Evolutionary conservation across 2,797 vertebrate species (phyloP), one percentile per base, ranked within the genome.

Genomic region (Characodon lateralis): DNA sequence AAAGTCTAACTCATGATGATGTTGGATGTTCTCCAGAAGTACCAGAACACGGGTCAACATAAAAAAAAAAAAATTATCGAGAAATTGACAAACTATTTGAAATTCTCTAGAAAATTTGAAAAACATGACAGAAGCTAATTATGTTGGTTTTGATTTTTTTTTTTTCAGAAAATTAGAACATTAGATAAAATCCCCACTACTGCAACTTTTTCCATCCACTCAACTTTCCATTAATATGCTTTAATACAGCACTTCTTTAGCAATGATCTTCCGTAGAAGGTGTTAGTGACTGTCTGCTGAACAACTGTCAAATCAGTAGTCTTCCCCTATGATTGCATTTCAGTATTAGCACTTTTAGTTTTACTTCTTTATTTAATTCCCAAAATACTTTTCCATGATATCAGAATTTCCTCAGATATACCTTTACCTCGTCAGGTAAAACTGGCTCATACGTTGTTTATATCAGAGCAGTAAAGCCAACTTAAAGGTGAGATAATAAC

Each of bases 401-500:
- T 65, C 39, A 10, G 18, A 39, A 65, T 10, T 16, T 39, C 39
- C 39, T 65, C 18, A 39, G 61, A 20, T 22, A 18, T 22, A 39
- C 31, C 1, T 39, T 26, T 39, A 65, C 31, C 31, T 20, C 28
- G 3, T 63, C 6, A 63, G 28, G 26, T 63, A 16, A 31, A 35
- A 20, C 16, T 63, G 28, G 26, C 58, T 26, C 10, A 43, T 9
- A 41, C 35, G 35, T 35, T 35, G 35, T 35, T 35, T 35, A 35
- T 35, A 35, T 35, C 3, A 63, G 74, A 76, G 73, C 50, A 70
- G 76, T 12, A 80, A 78, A 80, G 78, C 78, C 73, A 59, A 77
- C 50, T 26, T 82, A 63, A 79, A 81, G 61, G 35, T 72, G 59
- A 80, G 78, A 73, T n/a, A 78, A 59, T 51, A 41, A 24, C 70